These are phyloP conservation scores for Himalopsyche phryganea DNA, from an alignment of 1,140 invertebrate species.

Conservation along the genomic window DNA sequence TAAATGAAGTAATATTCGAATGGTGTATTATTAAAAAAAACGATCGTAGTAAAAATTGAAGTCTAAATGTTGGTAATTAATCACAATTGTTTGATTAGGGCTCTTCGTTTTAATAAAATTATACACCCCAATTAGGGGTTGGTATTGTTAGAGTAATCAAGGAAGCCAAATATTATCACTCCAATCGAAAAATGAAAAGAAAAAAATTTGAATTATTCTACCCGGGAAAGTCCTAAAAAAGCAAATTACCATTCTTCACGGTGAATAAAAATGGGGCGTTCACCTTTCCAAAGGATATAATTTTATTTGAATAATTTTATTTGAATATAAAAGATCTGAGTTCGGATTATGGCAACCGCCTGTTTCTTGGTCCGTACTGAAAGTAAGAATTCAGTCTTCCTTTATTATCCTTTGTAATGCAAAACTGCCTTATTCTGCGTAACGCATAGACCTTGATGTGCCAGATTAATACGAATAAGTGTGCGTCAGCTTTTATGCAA, in stretches of 20 bases:
- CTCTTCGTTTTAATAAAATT: no score
- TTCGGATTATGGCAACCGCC: slow-evolving; percentile 19
- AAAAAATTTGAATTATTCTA: no score
- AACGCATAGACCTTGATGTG: slow-evolving; percentile 25
- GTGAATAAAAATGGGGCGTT: background rate
- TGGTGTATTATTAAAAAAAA: no score
- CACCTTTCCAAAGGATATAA: slow-evolving; percentile 25
- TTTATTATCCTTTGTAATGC: slow-evolving; percentile 30
- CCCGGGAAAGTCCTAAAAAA: no score
- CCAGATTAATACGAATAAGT: slow-evolving; percentile 20
- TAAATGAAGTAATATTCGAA: no score
- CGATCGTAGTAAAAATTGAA: no score
- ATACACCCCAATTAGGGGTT: no score
- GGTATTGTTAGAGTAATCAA: no score
- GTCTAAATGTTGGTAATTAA: no score
- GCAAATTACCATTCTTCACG: background rate
- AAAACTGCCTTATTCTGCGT: slow-evolving; percentile 22
- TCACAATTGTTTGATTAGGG: no score
- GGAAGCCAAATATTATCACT: no score
- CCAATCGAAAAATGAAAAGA: no score
- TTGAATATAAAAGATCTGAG: slow-evolving; percentile 16
- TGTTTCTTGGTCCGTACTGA: slow-evolving; percentile 22
- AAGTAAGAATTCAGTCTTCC: slow-evolving; percentile 10
- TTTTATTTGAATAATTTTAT: slow-evolving; percentile 29
- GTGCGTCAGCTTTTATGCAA: slow-evolving; percentile 9